phyloP scores from a whole-genome alignment of 1,140 invertebrate genomes.

The Diabrotica undecimpunctata region DNA sequence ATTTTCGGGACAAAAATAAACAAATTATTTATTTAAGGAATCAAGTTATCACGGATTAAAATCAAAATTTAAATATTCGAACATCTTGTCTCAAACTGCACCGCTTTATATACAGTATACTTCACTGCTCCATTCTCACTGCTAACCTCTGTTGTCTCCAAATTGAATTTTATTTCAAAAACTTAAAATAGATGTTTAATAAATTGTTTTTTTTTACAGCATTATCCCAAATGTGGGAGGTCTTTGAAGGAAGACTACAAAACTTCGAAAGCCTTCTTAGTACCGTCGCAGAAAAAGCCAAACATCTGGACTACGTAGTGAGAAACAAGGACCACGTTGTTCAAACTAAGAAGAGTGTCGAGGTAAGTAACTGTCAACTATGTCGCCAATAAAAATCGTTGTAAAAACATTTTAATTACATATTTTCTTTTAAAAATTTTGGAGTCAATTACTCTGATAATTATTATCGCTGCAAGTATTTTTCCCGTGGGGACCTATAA shows the following conservation, averaged over 20 bases:
- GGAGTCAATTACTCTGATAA: background rate
- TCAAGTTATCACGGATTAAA: too few relatives aligned
- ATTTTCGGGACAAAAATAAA: too few relatives aligned
- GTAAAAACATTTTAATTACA: too few relatives aligned
- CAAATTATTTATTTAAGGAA: too few relatives aligned
- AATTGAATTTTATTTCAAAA: conserved; percentile 25
- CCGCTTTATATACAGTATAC: too few relatives aligned
- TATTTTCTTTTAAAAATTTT: background rate
- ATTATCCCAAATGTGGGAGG: conserved; percentile 73
- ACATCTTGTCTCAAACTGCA: too few relatives aligned
- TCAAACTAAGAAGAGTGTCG: conserved; percentile 64
- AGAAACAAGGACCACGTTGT: conserved; percentile 68
- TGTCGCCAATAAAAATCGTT: background rate
- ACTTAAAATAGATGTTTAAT: background rate
- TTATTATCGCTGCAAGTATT: too few relatives aligned
- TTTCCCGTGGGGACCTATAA: too few relatives aligned
- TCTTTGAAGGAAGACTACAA: conserved; percentile 67
- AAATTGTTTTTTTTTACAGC: background rate
- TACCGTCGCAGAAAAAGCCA: conserved; percentile 65
- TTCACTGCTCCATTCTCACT: too few relatives aligned
- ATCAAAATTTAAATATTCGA: too few relatives aligned
- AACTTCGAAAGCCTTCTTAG: conserved; percentile 60
- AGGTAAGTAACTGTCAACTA: conserved; percentile 53
- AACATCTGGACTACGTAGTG: conserved; percentile 70
- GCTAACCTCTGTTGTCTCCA: too few relatives aligned